Base-by-base conservation (phyloP, 1,140 invertebrate genomes). In the Ooceraea biroi region DNA sequence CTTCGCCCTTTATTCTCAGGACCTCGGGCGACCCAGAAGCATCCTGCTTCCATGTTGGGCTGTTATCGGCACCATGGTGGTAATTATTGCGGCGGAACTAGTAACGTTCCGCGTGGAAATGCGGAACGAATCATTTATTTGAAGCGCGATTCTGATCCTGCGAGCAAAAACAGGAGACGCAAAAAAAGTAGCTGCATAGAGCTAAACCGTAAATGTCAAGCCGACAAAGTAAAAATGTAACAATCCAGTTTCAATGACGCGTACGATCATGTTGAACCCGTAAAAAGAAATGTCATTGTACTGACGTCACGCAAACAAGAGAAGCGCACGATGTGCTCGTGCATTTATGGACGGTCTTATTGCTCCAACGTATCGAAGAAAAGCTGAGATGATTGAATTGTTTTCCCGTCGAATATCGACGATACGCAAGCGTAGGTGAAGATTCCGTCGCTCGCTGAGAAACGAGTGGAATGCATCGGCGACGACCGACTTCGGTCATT, bases 401-500 rank as follows among this genome's bases (percentile, higher is more conserved):
- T 50, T 61, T 63, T 52, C 48, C 1, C 69, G 17, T 60, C 22
- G 69, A 74, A 83, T 57, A 58, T 57, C 61, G 30, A 77, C 52
- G 52, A 58, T n/a, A 30, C 30, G 61, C 17, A 22, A 19, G 25
- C 48, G 41, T 50, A 52, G n/a, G n/a, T 19, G 48, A 71, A 46
- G 36, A 52, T 50, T 48, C 55, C 11, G n/a, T n/a, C n/a, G n/a
- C n/a, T n/a, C n/a, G 46, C 3, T 27, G 2, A 19, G 22, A 85
- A 58, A 63, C 36, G 14, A 66, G 11, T 2, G 50, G 30, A 19
- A 65, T 68, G 30, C 44, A 30, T 58, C 27, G 22, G 22, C 25
- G 36, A 12, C 3, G 36, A 17, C 1, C 27, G 78, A 72, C 14
- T 55, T 57, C 36, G 76, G 7, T 41, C 66, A 87, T 87, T 87